phyloP scores from a whole-genome alignment of 2,797 vertebrate genomes.

The Labroides dimidiatus region DNA sequence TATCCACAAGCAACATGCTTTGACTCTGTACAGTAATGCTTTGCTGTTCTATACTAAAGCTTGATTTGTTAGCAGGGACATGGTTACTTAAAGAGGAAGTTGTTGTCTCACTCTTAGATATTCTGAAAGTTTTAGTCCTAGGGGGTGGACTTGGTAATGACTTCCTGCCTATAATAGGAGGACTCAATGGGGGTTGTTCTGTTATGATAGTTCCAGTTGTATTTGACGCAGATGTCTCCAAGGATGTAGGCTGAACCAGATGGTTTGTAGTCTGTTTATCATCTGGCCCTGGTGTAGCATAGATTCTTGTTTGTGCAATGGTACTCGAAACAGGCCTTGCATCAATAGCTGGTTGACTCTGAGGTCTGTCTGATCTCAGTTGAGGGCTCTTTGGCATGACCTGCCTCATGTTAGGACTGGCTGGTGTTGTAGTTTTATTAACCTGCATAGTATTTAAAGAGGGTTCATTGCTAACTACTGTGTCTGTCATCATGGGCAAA shows the following conservation, averaged over 20 bases:
- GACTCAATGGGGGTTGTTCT: conserved; percentile 30
- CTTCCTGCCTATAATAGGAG: conserved; percentile 22
- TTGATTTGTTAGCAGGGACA: conserved; percentile 7
- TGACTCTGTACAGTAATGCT: conserved; percentile 25
- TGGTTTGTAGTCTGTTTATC: conserved; percentile 6
- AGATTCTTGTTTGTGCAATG: conserved; percentile 15
- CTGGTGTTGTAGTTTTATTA: conserved; percentile 17
- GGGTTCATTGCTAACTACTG: conserved; percentile 16
- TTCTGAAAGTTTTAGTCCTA: conserved; percentile 34
- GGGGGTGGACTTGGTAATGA: conserved; percentile 30
- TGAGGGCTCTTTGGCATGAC: conserved; percentile 51
- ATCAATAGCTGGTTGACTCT: conserved; percentile 18
- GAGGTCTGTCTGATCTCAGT: conserved; percentile 40
- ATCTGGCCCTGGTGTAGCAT: conserved; percentile 21
- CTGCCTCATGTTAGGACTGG: conserved; percentile 49
- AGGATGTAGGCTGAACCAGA: conserved; percentile 11
- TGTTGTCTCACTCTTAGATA: conserved; percentile 22
- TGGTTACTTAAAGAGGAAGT: conserved; percentile 15
- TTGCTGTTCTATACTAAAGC: conserved; percentile 28
- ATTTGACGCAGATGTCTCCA: conserved; percentile 17
- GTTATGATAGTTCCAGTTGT: conserved; percentile 21
- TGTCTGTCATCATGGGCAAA: conserved; percentile 13
- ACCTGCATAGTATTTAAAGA: conserved; percentile 5
- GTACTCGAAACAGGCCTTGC: conserved; percentile 16
- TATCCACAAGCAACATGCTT: conserved; percentile 1